These are phyloP conservation scores for Celastrina argiolus DNA, from an alignment of 2,888 invertebrate genomes.

Conservation along the genomic window DNA sequence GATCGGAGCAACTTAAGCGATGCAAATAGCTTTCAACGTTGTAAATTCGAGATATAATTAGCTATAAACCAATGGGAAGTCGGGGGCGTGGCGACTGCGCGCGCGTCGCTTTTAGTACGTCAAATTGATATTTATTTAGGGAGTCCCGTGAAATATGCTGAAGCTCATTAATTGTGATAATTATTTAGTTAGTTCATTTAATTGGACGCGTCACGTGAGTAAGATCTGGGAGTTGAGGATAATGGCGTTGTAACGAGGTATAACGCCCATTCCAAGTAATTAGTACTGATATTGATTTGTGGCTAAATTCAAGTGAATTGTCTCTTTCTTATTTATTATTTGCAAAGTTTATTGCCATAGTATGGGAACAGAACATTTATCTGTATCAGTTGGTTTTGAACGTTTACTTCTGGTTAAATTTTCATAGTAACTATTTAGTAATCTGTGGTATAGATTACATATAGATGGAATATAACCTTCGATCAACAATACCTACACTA, in stretches of 20 bases:
- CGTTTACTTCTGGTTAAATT: no score
- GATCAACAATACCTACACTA: no score
- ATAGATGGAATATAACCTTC: no score
- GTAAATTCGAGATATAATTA: slow-evolving; percentile 64
- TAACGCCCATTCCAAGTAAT: slow-evolving; percentile 27
- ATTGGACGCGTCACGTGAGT: slow-evolving; percentile 61
- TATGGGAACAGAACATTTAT: background rate
- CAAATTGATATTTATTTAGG: slow-evolving; percentile 68
- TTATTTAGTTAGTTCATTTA: slow-evolving; percentile 72
- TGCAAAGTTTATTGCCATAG: background rate
- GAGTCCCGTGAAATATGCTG: slow-evolving; percentile 59
- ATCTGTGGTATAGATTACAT: no score
- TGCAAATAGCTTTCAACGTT: slow-evolving; percentile 68
- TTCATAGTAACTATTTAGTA: no score
- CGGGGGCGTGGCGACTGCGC: slow-evolving; percentile 59
- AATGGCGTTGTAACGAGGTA: slow-evolving; percentile 29
- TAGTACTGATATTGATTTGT: slow-evolving; percentile 34
- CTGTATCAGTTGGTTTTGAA: no score
- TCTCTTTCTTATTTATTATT: slow-evolving; percentile 20
- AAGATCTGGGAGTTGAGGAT: slow-evolving; percentile 42
- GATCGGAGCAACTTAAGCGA: slow-evolving; percentile 51
- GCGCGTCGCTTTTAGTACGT: slow-evolving; percentile 51
- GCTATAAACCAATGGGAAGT: slow-evolving; percentile 62
- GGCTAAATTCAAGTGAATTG: slow-evolving; percentile 25
- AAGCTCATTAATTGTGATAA: slow-evolving; percentile 73